Evolutionary conservation across 2,797 vertebrate genomes (phyloP).

Genomic region (Sebastolobus altivelis): DNA sequence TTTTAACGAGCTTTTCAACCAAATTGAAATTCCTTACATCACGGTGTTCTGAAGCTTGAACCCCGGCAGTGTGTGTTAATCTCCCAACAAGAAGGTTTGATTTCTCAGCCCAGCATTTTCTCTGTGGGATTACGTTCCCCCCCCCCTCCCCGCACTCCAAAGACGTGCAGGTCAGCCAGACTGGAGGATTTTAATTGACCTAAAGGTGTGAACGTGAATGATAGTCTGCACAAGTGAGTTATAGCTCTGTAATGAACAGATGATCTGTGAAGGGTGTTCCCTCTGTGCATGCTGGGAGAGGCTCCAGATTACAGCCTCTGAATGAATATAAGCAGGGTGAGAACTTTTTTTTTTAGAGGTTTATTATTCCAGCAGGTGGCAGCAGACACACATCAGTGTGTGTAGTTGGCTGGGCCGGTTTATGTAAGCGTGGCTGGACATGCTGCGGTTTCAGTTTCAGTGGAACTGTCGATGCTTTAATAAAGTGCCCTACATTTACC

Average conservation of each 20-base stretch:
- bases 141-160: conserved; percentile 2
- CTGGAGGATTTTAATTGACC: conserved; percentile 46
- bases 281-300: conserved; percentile 27
- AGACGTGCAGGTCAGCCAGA: conserved; percentile 29
- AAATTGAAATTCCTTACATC: conserved; percentile 35
- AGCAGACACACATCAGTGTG: conserved; percentile 65
- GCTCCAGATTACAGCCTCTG: conserved; percentile 8
- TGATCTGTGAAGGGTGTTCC: conserved; percentile 69
- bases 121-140: neutral
- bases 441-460: conserved; percentile 17
- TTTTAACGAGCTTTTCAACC: conserved; percentile 38
- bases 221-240: conserved; percentile 35
- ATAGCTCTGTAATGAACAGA: conserved; percentile 56
- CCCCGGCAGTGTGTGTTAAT: conserved; percentile 42
- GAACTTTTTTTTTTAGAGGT: too few species aligned
- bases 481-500: conserved; percentile 3
- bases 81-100: conserved; percentile 35
- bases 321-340: conserved; percentile 15
- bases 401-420: neutral
- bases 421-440: conserved; percentile 9
- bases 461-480: conserved; percentile 14
- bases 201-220: conserved; percentile 37
- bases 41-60: conserved; percentile 19
- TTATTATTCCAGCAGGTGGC: conserved; percentile 71
- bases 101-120: conserved; percentile 23